These are phyloP conservation scores for Propithecus deckenii DNA, from an alignment of 2,797 vertebrate genomes.

Conservation along the genomic window DNA sequence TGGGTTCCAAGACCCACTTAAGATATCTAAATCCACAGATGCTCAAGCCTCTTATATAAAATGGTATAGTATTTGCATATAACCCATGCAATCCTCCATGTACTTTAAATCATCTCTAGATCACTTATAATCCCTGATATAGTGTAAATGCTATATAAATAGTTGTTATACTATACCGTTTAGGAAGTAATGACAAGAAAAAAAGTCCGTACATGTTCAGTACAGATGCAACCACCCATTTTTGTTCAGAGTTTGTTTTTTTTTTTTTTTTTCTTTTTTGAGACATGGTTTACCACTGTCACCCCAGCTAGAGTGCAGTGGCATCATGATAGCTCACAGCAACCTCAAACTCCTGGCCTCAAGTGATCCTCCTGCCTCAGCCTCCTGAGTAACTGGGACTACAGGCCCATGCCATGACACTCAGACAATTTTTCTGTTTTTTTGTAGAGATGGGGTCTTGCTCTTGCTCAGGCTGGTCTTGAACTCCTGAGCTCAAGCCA, in stretches of 20 bases:
- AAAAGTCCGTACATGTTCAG: background rate
- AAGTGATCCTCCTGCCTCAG: too few relatives aligned
- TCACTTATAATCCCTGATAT: background rate
- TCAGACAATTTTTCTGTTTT: too few relatives aligned
- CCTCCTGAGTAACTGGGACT: too few relatives aligned
- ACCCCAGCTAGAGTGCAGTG: too few relatives aligned
- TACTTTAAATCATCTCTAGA: background rate
- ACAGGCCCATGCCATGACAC: too few relatives aligned
- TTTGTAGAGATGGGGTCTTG: too few relatives aligned
- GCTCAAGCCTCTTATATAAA: background rate
- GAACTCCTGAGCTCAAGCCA: too few relatives aligned
- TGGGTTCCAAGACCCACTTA: background rate
- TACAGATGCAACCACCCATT: background rate
- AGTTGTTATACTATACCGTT: background rate
- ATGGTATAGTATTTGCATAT: background rate
- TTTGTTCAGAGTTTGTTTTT: background rate
- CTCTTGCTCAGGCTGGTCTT: too few relatives aligned
- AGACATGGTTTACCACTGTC: too few relatives aligned
- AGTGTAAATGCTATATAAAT: background rate
- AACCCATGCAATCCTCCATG: background rate
- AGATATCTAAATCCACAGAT: background rate
- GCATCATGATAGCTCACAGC: too few relatives aligned
- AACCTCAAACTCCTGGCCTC: too few relatives aligned
- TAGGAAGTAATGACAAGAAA: background rate
- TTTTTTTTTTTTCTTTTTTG: too few relatives aligned